A percentile compares a stretch with the other conserved stretches of the same genome.
These are phyloP conservation scores for Aphidoletes aphidimyza DNA, from an alignment of 2,888 invertebrate species.

Conservation along the genomic window DNA sequence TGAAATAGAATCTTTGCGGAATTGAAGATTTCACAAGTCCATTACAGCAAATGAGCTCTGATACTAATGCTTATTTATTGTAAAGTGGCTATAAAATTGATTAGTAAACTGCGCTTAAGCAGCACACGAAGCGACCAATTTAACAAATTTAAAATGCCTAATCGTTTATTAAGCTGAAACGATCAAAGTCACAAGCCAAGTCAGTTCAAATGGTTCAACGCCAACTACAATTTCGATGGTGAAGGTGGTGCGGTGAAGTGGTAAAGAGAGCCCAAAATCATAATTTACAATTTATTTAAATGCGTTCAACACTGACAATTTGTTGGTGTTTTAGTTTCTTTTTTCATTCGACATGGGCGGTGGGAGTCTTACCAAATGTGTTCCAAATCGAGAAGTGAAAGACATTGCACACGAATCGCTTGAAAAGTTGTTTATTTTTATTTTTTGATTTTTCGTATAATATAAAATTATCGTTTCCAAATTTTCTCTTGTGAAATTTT, in stretches of 20 bases:
- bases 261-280: neutral
- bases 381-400: neutral
- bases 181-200: neutral
- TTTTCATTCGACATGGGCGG: slow-evolving; percentile 23
- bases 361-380: neutral
- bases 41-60: neutral
- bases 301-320: slow-evolving; percentile 39
- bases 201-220: neutral
- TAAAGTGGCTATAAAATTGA: neutral
- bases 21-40: neutral
- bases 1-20: neutral
- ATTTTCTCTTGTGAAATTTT: slow-evolving; percentile 40
- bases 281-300: slow-evolving; percentile 49
- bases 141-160: neutral
- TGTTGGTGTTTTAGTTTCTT: neutral
- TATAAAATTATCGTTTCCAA: neutral
- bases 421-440: neutral
- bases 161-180: neutral
- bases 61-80: slow-evolving; percentile 27
- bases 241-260: neutral
- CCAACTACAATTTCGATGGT: neutral
- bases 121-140: no score
- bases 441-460: neutral
- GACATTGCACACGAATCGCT: slow-evolving; percentile 15
- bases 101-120: no score